Evolutionary conservation across 2,797 vertebrate species (phyloP).

Genomic region (Ctenopoma multispine): DNA sequence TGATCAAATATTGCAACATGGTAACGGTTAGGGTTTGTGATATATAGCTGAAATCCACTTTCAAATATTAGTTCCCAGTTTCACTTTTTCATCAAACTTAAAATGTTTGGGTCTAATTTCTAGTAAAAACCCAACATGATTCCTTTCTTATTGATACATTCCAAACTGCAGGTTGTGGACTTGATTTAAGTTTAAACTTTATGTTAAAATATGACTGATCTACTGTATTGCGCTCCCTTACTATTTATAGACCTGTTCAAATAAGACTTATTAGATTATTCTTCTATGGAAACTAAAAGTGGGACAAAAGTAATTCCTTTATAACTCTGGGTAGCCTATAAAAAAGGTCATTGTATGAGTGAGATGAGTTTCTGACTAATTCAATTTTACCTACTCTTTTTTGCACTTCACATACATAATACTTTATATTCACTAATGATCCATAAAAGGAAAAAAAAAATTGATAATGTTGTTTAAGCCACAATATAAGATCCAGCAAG

Average conservation of each 20-base stretch:
- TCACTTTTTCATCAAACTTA: conserved; percentile 32
- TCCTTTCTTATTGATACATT: background rate
- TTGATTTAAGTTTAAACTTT: conserved; percentile 5
- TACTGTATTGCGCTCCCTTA: conserved; percentile 1
- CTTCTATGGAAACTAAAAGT: conserved; percentile 44
- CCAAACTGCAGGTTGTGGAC: background rate
- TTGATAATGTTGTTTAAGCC: conserved; percentile 39
- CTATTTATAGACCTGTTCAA: conserved; percentile 55
- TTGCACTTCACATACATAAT: conserved; percentile 24
- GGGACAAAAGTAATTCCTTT: conserved; percentile 69
- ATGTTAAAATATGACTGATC: conserved; percentile 1
- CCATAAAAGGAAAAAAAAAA: conserved; percentile 23
- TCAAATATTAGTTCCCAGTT: conserved; percentile 18
- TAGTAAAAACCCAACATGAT: background rate
- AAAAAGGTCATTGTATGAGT: conserved; percentile 54
- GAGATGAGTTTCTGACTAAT: conserved; percentile 44
- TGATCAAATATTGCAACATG: conserved; percentile 17
- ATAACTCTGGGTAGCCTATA: conserved; percentile 62
- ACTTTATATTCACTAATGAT: conserved; percentile 28
- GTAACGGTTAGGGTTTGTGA: conserved; percentile 29
- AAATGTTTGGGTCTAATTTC: background rate
- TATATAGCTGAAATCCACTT: conserved; percentile 12
- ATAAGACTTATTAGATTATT: conserved; percentile 42
- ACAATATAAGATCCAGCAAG: conserved; percentile 24
- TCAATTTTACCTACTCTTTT: conserved; percentile 42